Percentiles rank a stretch among this genome's conserved stretches.
Evolutionary conservation across 2,797 vertebrate genomes (phyloP).

Genomic region (Chaetophractus vellerosus): DNA sequence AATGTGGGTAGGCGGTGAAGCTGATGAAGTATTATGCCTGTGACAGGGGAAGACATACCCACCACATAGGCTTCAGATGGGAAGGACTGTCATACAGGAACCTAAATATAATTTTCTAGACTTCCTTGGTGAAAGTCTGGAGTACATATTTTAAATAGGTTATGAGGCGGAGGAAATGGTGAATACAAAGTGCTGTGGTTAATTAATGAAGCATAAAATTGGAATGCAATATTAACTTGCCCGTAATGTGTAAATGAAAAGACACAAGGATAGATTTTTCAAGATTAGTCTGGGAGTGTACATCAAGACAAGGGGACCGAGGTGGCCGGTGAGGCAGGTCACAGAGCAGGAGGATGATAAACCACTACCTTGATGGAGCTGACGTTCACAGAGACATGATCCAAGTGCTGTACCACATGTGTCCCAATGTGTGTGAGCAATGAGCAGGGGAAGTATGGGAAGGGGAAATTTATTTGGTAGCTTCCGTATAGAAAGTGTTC

Average conservation of each 20-base stretch:
- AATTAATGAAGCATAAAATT: constrained; percentile 84
- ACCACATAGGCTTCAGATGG: constrained; percentile 39
- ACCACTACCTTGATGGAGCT: not conserved
- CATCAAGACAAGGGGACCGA: constrained; percentile 75
- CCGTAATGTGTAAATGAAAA: constrained; percentile 75
- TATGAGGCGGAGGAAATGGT: constrained; percentile 66
- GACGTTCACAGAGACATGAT: not conserved
- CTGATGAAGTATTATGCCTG: constrained; percentile 52
- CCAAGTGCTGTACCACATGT: not conserved
- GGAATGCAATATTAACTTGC: constrained; percentile 78
- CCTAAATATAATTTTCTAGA: constrained; percentile 72
- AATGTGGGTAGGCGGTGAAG: not conserved
- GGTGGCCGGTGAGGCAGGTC: constrained; percentile 75
- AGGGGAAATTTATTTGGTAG: not conserved
- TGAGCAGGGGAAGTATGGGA: not conserved
- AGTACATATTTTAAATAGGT: constrained; percentile 78
- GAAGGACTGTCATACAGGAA: constrained; percentile 53
- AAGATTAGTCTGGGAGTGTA: constrained; percentile 62
- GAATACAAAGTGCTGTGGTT: constrained; percentile 65
- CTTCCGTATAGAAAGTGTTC: not conserved
- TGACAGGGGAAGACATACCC: constrained; percentile 74
- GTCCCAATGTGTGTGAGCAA: not conserved
- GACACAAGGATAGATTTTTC: constrained; percentile 73
- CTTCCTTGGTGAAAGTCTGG: constrained; percentile 60
- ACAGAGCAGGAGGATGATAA: constrained; percentile 73